Evolutionary conservation across 2,888 invertebrate genomes (phyloP), one percentile per base, ranked within the genome.

Genomic region (Cremastinae sp.): DNA sequence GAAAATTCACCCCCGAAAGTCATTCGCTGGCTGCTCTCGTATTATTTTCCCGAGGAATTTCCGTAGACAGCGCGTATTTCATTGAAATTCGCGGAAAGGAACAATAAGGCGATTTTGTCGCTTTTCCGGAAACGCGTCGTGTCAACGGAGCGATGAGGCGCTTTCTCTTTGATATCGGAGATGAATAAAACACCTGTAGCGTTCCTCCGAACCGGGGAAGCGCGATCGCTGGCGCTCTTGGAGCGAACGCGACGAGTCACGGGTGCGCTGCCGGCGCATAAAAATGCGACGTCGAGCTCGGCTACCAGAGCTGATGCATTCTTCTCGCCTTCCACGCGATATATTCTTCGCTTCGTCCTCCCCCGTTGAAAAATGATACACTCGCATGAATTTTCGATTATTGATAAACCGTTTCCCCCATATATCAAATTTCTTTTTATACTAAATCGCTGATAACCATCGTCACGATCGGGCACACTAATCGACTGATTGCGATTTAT

Each of bases 161-260:
- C 20, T 45, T 68, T 38, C 36, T 54, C 66, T 68, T 62, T 68
- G 56, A 43, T 68, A 41, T 74, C 47, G 41, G 20, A 38, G 56
- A n/a, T 68, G 54, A 77, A 77, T 74, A 70, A 70, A 77, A 70
- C 76, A 77, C 76, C 73, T 77, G 76, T 77, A 41, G 73, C 62
- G 38, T 59, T 73, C 43, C 43, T 20, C 18, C 56, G 51, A 36
- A 41, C 53, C 51, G 22, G 38, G 22, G 22, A 22, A 51, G 59
- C 53, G 58, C 43, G 51, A 45, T 58, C 51, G n/a, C 47, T 20
- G n/a, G 34, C 16, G 16, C 20, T 34, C 20, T 45, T 43, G 56
- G 56, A 51, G 49, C 16, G 53, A 66, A 58, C 45, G 16, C 47
- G 49, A 38, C 12, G 14, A 68, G 61, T 62, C 49, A 18, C 38